Evolutionary conservation across 1,140 invertebrate species (phyloP), one percentile per base, ranked within the genome.

Genomic region (Triops longicaudatus): DNA sequence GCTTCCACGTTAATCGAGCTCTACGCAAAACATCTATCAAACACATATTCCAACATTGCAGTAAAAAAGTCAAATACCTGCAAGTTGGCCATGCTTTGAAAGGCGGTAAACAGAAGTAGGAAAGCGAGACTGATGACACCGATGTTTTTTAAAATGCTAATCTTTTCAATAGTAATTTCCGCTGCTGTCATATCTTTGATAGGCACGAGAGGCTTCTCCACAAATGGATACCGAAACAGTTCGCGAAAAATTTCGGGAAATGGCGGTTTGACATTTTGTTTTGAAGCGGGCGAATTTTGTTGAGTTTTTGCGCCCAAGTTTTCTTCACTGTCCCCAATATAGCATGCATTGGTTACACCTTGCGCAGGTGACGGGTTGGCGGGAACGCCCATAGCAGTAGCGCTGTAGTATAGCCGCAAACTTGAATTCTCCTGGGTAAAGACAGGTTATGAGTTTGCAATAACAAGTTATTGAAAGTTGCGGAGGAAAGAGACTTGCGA

Each of bases 31-130:
- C 50, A 31, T 7, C 26, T 1, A 9, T 22, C 26, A 63, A 76
- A 28, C 63, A 76, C 22, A 10, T n/a, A 63, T n/a, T 76, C 43
- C 42, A 31, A 11, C 63, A 10, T 75, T 17, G 41, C 2, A 71
- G 11, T 76, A 22, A 1, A 9, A 26, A 11, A 31, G 10, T 9
- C 7, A 43, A 42, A 41, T 43, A 75, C 73, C 79, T 86, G 95
- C 6, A 97, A 85, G 81, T 95, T 96, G 0, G 94, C 92, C 63
- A 94, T 94, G 71, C 93, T 93, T 82, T 93, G 91, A 84, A 96
- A 97, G 42, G 95, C 94, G 22, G 93, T 96, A 85, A 97, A 97
- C 81, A 97, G 92, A 76, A 96, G 92, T 89, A 96, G 93, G 83
- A 97, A 97, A 2, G 93, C 92, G 74, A 92, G 84, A 78, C 93